phyloP scores from a whole-genome alignment of 2,888 invertebrate genomes.

The Protonemura montana region DNA sequence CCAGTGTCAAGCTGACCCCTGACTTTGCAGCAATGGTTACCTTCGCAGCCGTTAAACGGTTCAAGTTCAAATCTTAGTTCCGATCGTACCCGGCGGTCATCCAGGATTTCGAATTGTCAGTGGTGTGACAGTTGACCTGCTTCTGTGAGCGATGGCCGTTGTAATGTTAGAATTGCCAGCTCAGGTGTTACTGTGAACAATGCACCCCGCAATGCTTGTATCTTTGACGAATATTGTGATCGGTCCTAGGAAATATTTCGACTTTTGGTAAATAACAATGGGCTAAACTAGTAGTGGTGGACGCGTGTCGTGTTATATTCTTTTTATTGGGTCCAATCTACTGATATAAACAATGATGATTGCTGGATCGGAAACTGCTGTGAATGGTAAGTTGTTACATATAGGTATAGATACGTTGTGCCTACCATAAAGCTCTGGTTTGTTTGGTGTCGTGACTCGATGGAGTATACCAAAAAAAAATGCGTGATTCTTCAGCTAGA shows the following conservation, averaged over 20 bases:
- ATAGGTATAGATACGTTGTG: too few relatives aligned
- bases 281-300: not conserved
- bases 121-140: not conserved
- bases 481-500: too few relatives aligned
- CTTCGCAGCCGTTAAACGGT: not conserved
- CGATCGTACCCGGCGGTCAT: not conserved
- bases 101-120: not conserved
- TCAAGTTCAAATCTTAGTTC: not conserved
- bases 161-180: not conserved
- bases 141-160: too few relatives aligned
- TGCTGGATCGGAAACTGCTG: slow-evolving; percentile 44
- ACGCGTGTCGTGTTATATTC: not conserved
- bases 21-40: not conserved
- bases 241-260: not conserved
- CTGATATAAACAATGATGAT: slow-evolving; percentile 36
- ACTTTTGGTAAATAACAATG: not conserved
- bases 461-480: not conserved
- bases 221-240: not conserved
- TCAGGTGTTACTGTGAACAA: not conserved
- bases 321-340: not conserved
- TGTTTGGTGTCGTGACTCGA: not conserved
- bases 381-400: slow-evolving; percentile 46
- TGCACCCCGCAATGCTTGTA: not conserved
- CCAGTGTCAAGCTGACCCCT: not conserved
- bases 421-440: too few relatives aligned